Conservation (phyloP, 2,113 vertebrate species). For the Oncorhynchus gorbuscha region DNA sequence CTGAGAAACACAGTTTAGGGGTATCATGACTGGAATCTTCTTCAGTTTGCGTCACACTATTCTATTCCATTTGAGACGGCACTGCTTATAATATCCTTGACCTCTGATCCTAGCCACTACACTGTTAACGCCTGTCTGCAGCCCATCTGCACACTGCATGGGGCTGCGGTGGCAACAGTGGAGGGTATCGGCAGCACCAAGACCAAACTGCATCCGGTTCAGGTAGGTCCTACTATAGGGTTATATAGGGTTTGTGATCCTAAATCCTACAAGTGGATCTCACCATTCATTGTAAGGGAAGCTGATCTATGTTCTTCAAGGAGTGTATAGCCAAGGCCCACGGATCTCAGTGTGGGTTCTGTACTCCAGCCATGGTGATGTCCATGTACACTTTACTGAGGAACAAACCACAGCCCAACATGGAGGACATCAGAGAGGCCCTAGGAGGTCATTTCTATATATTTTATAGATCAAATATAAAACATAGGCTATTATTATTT, state of each 20-base stretch:
- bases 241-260: neutral
- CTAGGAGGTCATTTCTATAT: conserved; percentile 60
- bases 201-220: conserved; percentile 73
- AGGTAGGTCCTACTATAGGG: conserved; percentile 54
- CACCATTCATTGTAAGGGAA: neutral
- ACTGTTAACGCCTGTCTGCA: conserved; percentile 74
- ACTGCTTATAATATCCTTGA: conserved; percentile 33
- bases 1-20: neutral
- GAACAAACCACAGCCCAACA: conserved; percentile 68
- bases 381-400: conserved; percentile 76
- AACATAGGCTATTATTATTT: too few relatives aligned
- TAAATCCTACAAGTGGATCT: neutral
- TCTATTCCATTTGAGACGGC: neutral
- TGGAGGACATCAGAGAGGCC: conserved; percentile 68
- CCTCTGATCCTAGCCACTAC: conserved; percentile 68
- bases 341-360: conserved; percentile 80
- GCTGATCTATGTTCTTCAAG: conserved; percentile 45
- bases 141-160: conserved; percentile 70
- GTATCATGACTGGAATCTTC: neutral
- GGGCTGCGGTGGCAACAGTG: conserved; percentile 72
- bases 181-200: conserved; percentile 75
- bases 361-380: conserved; percentile 82
- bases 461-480: too few relatives aligned
- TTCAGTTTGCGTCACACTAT: neutral
- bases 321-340: conserved; percentile 77